These are phyloP conservation scores for Atopsyche davidsoni DNA, from an alignment of 1,140 invertebrate genomes.

Conservation along the genomic window DNA sequence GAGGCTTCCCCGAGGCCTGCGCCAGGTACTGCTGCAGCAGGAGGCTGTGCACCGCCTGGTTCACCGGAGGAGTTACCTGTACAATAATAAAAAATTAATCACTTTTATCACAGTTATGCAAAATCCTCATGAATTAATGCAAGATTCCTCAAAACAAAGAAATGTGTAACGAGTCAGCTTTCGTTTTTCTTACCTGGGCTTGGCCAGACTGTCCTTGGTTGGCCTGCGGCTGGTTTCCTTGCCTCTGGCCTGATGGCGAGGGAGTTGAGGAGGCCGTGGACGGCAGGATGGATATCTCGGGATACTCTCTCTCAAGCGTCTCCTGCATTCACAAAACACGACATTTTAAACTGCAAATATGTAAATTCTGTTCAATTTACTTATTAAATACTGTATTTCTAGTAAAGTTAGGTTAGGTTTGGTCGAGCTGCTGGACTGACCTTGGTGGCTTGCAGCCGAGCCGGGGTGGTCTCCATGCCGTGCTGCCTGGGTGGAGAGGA, in stretches of 20 bases:
- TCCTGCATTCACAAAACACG: conserved; percentile 37
- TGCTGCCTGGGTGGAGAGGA: conserved; percentile 47
- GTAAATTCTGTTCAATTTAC: too few relatives aligned
- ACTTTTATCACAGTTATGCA: not conserved
- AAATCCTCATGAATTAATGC: too few relatives aligned
- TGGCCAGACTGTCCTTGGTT: conserved; percentile 41
- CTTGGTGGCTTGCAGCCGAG: conserved; percentile 42
- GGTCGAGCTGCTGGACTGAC: conserved; percentile 25
- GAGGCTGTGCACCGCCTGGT: conserved; percentile 46
- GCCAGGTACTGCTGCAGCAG: conserved; percentile 44
- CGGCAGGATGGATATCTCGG: conserved; percentile 47
- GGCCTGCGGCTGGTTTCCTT: conserved; percentile 28
- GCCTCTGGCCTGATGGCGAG: conserved; percentile 30
- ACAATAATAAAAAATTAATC: not conserved
- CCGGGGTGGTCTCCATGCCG: conserved; percentile 37
- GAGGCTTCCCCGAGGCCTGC: conserved; percentile 33
- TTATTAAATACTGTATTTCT: too few relatives aligned
- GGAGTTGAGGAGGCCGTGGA: conserved; percentile 41
- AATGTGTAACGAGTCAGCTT: too few relatives aligned
- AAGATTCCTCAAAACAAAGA: too few relatives aligned
- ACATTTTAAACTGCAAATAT: conserved; percentile 17
- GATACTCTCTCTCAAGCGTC: conserved; percentile 47
- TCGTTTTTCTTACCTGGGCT: conserved; percentile 35
- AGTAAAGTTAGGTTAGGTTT: too few relatives aligned
- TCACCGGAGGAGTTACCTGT: conserved; percentile 32